Conservation (phyloP, 2,113 vertebrate species). For the Silurus meridionalis region DNA sequence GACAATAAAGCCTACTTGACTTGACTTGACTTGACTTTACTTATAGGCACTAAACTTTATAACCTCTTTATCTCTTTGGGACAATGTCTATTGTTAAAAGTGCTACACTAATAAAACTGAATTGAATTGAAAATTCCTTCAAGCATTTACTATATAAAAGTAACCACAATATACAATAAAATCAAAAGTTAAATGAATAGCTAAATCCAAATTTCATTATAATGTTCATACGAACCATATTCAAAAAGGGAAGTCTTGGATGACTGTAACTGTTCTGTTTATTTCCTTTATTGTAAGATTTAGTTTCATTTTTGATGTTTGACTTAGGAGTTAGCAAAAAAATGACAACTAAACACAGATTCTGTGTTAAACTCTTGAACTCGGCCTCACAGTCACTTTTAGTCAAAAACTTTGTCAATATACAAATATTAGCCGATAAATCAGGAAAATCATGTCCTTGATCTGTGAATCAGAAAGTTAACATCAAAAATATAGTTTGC, state of each 20-base stretch:
- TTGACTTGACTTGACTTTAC: too few species aligned
- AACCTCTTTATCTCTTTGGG: too few species aligned
- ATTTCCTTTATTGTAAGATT: not conserved
- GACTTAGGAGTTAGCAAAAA: not conserved
- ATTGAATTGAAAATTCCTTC: too few species aligned
- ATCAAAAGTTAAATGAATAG: too few species aligned
- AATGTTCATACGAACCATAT: too few species aligned
- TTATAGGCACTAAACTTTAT: too few species aligned
- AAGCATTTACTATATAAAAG: too few species aligned
- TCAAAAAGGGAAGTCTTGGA: constrained; percentile 7
- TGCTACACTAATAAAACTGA: too few species aligned
- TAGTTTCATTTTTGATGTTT: not conserved
- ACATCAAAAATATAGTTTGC: not conserved
- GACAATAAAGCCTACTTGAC: too few species aligned
- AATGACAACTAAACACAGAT: not conserved
- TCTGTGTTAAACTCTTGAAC: not conserved
- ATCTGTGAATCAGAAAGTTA: not conserved
- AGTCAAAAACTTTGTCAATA: not conserved
- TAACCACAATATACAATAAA: too few species aligned
- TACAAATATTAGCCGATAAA: not conserved
- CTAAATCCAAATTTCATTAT: too few species aligned
- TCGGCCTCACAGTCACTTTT: not conserved
- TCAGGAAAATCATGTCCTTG: not conserved
- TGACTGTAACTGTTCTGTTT: not conserved
- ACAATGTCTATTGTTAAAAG: too few species aligned